Base-by-base conservation (phyloP, 1,140 invertebrate genomes). In the Drosophila biarmipes region DNA sequence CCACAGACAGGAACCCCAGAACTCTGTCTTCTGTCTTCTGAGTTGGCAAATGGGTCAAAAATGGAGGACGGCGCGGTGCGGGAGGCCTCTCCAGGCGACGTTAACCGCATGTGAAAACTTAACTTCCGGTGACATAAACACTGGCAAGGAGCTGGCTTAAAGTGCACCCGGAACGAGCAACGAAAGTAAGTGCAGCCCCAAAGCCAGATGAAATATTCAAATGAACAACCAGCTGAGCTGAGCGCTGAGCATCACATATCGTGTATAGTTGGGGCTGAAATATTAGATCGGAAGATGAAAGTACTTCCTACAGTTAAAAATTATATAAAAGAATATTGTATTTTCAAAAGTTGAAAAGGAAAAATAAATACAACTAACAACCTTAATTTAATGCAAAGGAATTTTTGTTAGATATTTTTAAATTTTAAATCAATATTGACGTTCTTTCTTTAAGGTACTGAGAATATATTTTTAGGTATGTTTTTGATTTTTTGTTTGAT, bases 41-140 rank as follows among this genome's bases (percentile, higher is more conserved):
- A 11, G 3, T 24, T 64, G 61, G 66, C 84, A 87, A 87, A 87
- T 87, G 62, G 84, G 84, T 87, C 84, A 87, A 68, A 79, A 62
- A 61, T 29, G 46, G 53, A 75, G 52, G 43, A 43, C 38, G 19
- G 43, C 35, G 49, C 34, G 29, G 68, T 73, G 71, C 52, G 64
- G 54, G 14, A 58, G 43, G 78, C 64, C 46, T 52, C 71, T 73
- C 53, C 62, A 59, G 73, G 76, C 84, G 84, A 89, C 82, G 78
- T 82, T 87, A 87, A 89, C 84, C 84, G 85, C 84, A 87, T 87
- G 84, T 87, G 84, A 87, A 87, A 87, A 87, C 84, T 89, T 78
- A 87, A 87, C 84, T 89, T 87, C 84, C 84, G 84, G 84, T 82
- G 84, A 89, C 84, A 87, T 82, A 87, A 87, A 87, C 84, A 89